Percentiles rank a stretch among this genome's conserved stretches.
Evolutionary conservation across 2,888 invertebrate genomes (phyloP).

Genomic region (Seira musarum): DNA sequence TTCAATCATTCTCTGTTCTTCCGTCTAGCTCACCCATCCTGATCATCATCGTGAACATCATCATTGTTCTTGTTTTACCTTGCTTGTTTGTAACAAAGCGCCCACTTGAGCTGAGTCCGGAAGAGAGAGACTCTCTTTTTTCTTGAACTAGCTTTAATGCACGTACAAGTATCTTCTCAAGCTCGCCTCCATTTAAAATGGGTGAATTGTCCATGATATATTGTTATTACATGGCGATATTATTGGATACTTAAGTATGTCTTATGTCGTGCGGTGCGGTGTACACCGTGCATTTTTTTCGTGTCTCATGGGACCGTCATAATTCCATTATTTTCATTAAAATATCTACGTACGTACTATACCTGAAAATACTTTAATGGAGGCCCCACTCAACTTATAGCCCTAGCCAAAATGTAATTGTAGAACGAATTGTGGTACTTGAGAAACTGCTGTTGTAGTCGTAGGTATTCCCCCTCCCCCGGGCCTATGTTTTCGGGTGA

Average conservation of each 20-base stretch:
- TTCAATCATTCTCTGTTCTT: conserved; percentile 8
- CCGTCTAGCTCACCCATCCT: neutral
- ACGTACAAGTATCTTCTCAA: neutral
- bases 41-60: neutral
- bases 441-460: neutral
- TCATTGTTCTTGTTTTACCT: neutral
- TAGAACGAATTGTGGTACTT: neutral
- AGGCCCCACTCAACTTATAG: neutral
- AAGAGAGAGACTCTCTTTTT: neutral
- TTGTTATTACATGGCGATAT: neutral
- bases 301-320: conserved; percentile 2
- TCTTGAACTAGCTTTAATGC: neutral
- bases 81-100: neutral
- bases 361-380: neutral
- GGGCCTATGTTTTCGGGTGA: neutral
- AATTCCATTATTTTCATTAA: conserved; percentile 14
- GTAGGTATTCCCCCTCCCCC: neutral
- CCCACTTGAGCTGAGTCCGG: neutral
- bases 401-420: neutral
- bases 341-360: conserved; percentile 1
- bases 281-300: neutral
- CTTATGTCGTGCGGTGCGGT: neutral
- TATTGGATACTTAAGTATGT: neutral
- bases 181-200: neutral
- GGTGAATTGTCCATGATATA: neutral